Percentiles rank a stretch among this genome's conserved stretches.
Evolutionary conservation across 2,113 vertebrate genomes (phyloP).

Genomic region (Rhodinocichla rosea): DNA sequence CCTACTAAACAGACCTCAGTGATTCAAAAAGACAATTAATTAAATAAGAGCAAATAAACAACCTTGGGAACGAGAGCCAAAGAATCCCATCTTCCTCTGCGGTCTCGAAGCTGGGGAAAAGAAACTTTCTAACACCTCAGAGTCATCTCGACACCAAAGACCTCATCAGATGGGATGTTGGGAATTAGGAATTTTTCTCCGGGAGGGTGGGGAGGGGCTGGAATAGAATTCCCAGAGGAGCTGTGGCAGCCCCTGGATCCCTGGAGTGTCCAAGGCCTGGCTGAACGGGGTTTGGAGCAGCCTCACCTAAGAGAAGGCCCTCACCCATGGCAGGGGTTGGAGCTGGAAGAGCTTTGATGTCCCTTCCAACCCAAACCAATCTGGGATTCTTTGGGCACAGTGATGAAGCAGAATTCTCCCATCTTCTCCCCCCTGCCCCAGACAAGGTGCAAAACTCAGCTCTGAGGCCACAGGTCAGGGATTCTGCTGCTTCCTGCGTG

Average conservation of each 20-base stretch:
- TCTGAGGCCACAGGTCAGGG: background rate
- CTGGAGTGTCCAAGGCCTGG: background rate
- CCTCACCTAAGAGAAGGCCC: background rate
- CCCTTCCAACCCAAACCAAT: background rate
- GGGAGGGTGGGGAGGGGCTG: background rate
- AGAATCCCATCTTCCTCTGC: no score
- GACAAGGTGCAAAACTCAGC: background rate
- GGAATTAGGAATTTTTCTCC: background rate
- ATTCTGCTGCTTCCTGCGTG: background rate
- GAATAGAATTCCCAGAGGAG: background rate
- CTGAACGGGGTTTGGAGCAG: rapidly evolving
- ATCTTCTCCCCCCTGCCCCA: background rate
- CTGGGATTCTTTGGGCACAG: background rate
- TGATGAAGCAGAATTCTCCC: background rate
- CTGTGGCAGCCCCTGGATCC: background rate
- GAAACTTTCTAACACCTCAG: no score
- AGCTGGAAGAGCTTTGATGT: background rate
- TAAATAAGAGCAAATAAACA: no score
- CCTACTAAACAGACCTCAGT: no score
- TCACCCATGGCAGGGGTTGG: background rate
- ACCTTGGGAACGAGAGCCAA: no score
- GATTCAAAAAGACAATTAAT: no score
- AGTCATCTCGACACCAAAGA: no score
- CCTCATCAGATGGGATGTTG: background rate
- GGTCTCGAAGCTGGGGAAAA: no score